A percentile compares a stretch with the other conserved stretches of the same genome.
Conservation (phyloP, 2,797 vertebrate species). For the Anguilla obscura region DNA sequence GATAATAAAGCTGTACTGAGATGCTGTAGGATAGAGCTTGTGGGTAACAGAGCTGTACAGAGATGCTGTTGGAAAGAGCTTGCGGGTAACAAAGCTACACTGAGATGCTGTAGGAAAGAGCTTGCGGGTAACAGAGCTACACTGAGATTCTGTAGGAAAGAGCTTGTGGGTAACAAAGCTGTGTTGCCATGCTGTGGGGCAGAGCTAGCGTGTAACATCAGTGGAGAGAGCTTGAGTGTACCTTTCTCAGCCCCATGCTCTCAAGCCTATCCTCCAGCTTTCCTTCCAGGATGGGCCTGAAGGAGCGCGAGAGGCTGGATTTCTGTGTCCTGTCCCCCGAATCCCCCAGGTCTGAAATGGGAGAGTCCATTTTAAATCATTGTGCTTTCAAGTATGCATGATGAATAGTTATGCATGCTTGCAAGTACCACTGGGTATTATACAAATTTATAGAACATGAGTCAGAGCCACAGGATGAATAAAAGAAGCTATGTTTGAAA, state of each 20-base stretch:
- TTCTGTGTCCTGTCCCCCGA: conserved; percentile 33
- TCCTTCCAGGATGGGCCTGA: conserved; percentile 60
- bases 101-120: neutral
- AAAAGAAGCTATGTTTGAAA: neutral
- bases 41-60: neutral
- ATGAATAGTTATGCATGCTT: neutral
- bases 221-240: neutral
- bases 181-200: neutral
- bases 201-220: no score
- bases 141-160: neutral
- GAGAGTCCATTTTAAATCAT: no score
- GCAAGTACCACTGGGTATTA: neutral
- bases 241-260: conserved; percentile 58
- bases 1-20: neutral
- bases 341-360: conserved; percentile 45
- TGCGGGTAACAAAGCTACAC: neutral
- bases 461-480: neutral
- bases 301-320: conserved; percentile 56
- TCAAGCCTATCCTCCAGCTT: conserved; percentile 67
- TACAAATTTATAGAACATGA: neutral
- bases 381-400: no score
- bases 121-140: neutral
- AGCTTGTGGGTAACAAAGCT: neutral
- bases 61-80: neutral
- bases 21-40: neutral